phyloP scores from a whole-genome alignment of 2,888 invertebrate species.

The Dermolepida albohirtum region DNA sequence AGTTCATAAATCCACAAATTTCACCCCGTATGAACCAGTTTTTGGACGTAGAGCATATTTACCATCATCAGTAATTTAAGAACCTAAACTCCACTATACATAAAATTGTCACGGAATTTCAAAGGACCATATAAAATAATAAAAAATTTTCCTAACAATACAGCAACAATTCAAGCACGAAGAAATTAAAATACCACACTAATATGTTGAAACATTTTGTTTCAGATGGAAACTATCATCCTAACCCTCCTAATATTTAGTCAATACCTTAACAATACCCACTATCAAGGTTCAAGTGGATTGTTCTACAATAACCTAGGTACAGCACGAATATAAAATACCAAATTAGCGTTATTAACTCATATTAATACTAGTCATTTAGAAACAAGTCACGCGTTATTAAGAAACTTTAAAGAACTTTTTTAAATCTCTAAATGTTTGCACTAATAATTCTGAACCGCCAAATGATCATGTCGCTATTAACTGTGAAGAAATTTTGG shows the following conservation, averaged over 20 bases:
- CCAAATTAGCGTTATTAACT: slow-evolving; percentile 18
- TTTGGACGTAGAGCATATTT: slow-evolving; percentile 51
- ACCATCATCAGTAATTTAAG: slow-evolving; percentile 44
- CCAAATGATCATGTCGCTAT: background rate
- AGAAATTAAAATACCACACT: slow-evolving; percentile 38
- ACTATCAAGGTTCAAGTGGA: too few species aligned
- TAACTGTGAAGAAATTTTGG: background rate
- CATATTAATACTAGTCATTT: background rate
- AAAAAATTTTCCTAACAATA: slow-evolving; percentile 22
- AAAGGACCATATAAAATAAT: slow-evolving; percentile 40
- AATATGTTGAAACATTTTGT: slow-evolving; percentile 43
- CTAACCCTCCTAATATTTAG: too few species aligned
- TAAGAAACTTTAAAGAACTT: too few species aligned
- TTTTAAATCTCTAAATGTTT: too few species aligned
- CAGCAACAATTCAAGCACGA: slow-evolving; percentile 39
- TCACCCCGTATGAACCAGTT: slow-evolving; percentile 51
- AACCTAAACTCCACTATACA: slow-evolving; percentile 1
- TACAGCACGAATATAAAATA: slow-evolving; percentile 20
- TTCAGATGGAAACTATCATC: slow-evolving; percentile 22
- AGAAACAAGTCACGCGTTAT: too few species aligned
- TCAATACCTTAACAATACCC: too few species aligned
- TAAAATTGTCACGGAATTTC: slow-evolving; percentile 7
- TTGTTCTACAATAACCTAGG: slow-evolving; percentile 28
- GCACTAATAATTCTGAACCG: too few species aligned
- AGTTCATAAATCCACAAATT: too few species aligned